These are phyloP conservation scores for Leptogaster cylindrica DNA, from an alignment of 2,888 invertebrate genomes.

Conservation along the genomic window DNA sequence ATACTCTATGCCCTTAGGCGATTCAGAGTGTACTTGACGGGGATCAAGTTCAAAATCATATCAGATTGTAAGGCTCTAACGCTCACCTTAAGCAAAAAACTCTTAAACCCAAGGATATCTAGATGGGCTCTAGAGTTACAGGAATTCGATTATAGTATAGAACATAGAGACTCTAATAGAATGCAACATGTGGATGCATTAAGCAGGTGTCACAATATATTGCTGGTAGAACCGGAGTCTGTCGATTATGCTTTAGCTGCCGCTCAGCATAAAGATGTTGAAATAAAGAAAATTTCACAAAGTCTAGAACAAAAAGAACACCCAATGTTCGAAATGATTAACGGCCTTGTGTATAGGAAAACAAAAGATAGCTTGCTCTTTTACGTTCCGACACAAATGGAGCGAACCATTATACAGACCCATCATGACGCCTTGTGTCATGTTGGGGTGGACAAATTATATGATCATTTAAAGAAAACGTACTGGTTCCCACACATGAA, in stretches of 20 bases:
- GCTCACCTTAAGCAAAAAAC: conserved; percentile 50
- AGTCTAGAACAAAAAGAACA: neutral
- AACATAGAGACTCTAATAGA: conserved; percentile 46
- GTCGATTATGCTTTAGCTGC: neutral
- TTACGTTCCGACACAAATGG: conserved; percentile 44
- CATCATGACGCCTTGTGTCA: conserved; percentile 44
- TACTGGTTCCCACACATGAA: conserved; percentile 59
- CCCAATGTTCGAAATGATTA: neutral
- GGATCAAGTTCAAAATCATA: conserved; percentile 49
- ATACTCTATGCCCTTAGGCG: conserved; percentile 50
- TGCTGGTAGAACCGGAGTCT: neutral
- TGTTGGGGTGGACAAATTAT: conserved; percentile 36
- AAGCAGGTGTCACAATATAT: conserved; percentile 45
- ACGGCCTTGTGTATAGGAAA: neutral
- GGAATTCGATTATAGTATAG: conserved; percentile 48
- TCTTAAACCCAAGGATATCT: too few relatives aligned
- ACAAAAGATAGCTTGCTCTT: neutral
- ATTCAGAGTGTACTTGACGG: conserved; percentile 50
- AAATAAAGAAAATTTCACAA: neutral
- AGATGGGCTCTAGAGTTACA: too few relatives aligned
- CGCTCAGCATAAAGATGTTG: neutral
- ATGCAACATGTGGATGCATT: conserved; percentile 53
- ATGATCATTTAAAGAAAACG: conserved; percentile 37
- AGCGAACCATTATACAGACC: conserved; percentile 39
- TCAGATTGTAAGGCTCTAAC: conserved; percentile 51